A percentile compares a stretch with the other conserved stretches of the same genome.
Evolutionary conservation across 2,888 invertebrate species (phyloP).

Genomic region (Capitulum mitella): DNA sequence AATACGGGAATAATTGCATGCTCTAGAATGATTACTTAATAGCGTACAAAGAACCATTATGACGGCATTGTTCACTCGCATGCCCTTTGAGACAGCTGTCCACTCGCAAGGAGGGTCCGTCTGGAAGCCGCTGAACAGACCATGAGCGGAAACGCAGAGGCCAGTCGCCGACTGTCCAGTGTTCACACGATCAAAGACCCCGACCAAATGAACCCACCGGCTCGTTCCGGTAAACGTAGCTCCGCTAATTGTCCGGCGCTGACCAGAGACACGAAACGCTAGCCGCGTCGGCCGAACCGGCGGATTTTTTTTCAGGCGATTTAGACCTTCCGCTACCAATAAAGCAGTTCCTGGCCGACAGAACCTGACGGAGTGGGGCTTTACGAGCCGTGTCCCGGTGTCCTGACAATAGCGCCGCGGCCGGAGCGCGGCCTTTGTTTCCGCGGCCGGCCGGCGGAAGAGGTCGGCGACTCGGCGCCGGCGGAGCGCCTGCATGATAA

Average conservation of each 20-base stretch:
- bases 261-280: neutral
- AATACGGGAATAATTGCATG: neutral
- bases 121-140: too few relatives aligned
- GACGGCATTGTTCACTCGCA: neutral
- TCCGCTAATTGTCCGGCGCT: too few relatives aligned
- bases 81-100: too few relatives aligned
- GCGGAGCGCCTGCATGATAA: neutral
- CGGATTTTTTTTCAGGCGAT: neutral
- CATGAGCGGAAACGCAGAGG: too few relatives aligned
- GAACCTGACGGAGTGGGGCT: too few relatives aligned
- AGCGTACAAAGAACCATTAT: neutral
- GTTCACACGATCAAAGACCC: neutral
- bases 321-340: neutral
- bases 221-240: too few relatives aligned
- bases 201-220: neutral
- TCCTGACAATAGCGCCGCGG: neutral
- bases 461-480: neutral
- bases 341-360: neutral
- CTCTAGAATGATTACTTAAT: constrained; percentile 1
- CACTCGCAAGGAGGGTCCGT: too few relatives aligned
- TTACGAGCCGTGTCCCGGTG: neutral
- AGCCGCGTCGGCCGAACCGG: neutral
- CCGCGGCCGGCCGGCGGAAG: neutral
- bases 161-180: too few relatives aligned
- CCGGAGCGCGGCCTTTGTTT: neutral